Evolutionary conservation across 2,113 vertebrate genomes (phyloP).

Genomic region (Gambusia holbrooki): DNA sequence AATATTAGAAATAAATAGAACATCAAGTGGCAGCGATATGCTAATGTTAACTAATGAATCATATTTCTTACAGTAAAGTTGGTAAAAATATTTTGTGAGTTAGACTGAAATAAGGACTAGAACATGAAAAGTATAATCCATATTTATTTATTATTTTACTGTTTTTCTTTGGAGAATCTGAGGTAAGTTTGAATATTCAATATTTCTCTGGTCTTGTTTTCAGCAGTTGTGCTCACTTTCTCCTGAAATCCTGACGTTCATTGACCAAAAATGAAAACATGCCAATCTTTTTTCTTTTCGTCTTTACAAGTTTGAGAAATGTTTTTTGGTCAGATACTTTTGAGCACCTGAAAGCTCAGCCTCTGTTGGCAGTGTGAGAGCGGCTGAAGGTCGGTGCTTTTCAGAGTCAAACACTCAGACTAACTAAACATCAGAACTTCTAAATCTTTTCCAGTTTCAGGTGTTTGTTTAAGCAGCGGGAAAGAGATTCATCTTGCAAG

Average conservation of each 20-base stretch:
- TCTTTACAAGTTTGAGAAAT: not conserved
- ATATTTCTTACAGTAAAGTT: not conserved
- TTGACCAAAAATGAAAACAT: constrained; percentile 2
- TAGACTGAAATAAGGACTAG: no score
- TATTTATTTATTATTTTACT: not conserved
- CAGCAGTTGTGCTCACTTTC: not conserved
- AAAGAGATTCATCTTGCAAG: not conserved
- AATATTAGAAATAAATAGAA: not conserved
- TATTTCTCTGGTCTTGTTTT: not conserved
- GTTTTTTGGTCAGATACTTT: constrained; percentile 10
- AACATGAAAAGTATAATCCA: no score
- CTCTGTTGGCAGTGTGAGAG: not conserved
- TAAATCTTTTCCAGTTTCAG: not conserved
- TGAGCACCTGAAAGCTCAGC: not conserved
- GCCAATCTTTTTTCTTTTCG: no score
- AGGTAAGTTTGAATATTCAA: not conserved
- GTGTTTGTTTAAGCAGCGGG: not conserved
- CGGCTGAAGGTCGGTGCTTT: not conserved
- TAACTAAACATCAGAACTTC: constrained; percentile 3
- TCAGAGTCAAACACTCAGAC: not conserved
- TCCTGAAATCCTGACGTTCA: constrained; percentile 10
- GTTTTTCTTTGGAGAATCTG: not conserved
- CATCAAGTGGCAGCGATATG: not conserved
- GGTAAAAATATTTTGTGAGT: not conserved
- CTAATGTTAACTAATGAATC: not conserved